Evolutionary conservation across 2,797 vertebrate species (phyloP).

Genomic region (Strix occidentalis): DNA sequence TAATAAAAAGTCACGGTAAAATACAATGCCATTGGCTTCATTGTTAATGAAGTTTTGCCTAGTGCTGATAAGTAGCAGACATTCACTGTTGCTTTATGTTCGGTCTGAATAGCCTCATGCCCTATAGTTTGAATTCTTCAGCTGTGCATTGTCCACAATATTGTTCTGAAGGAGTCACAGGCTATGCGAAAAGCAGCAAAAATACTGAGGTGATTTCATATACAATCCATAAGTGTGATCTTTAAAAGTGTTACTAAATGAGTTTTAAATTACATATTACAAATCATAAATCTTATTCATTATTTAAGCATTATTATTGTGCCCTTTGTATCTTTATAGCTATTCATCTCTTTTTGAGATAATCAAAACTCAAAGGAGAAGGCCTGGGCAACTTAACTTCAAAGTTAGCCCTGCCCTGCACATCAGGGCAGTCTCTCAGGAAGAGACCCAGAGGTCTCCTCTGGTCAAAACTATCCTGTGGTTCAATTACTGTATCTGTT

Average conservation of each 20-base stretch:
- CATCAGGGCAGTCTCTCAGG: neutral
- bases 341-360: neutral
- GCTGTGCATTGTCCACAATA: slow-evolving; percentile 44
- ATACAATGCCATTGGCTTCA: slow-evolving; percentile 39
- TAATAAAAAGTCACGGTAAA: slow-evolving; percentile 63
- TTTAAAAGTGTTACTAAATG: neutral
- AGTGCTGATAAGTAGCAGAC: slow-evolving; percentile 57
- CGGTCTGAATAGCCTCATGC: slow-evolving; percentile 42
- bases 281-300: neutral
- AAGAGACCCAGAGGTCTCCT: neutral
- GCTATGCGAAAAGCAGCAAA: slow-evolving; percentile 55
- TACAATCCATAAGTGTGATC: neutral
- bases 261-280: neutral
- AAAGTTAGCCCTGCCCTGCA: neutral
- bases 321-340: neutral
- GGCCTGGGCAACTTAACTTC: neutral
- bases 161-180: slow-evolving; percentile 61
- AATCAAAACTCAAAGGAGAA: neutral
- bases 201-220: neutral
- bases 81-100: slow-evolving; percentile 59
- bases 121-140: slow-evolving; percentile 49
- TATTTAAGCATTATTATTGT: neutral
- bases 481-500: neutral
- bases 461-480: neutral
- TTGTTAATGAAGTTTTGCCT: slow-evolving; percentile 59